phyloP scores from a whole-genome alignment of 2,797 vertebrate genomes.

The Hypotaenidia philippensis region DNA sequence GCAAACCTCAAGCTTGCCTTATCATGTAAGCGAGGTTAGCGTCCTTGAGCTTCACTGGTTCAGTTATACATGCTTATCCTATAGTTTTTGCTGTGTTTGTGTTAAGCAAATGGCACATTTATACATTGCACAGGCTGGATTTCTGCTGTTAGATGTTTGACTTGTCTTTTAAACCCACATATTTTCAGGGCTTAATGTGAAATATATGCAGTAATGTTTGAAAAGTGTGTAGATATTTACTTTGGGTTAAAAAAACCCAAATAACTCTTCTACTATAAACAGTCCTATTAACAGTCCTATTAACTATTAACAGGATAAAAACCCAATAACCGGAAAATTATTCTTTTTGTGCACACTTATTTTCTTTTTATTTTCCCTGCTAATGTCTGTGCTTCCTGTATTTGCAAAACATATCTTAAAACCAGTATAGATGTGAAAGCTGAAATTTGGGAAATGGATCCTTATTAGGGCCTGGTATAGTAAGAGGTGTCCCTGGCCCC shows the following conservation, averaged over 20 bases:
- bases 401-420: conserved; percentile 1
- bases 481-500: too few relatives aligned
- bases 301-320: background rate
- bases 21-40: conserved; percentile 30
- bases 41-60: conserved; percentile 42
- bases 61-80: conserved; percentile 29
- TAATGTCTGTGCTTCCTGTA: background rate
- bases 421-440: background rate
- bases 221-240: background rate
- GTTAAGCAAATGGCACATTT: background rate
- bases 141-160: background rate
- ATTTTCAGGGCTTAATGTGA: background rate
- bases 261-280: background rate
- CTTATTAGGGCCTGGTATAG: background rate
- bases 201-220: background rate
- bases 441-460: conserved; percentile 29
- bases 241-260: background rate
- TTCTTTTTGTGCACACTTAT: background rate
- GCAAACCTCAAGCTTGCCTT: conserved; percentile 49
- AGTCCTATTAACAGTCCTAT: background rate
- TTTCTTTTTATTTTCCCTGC: background rate
- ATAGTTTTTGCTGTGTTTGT: conserved; percentile 31
- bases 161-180: background rate
- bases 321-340: background rate
- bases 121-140: background rate